Evolutionary conservation across 2,113 vertebrate species (phyloP), one percentile per base, ranked within the genome.

Genomic region (Zapornia atra): DNA sequence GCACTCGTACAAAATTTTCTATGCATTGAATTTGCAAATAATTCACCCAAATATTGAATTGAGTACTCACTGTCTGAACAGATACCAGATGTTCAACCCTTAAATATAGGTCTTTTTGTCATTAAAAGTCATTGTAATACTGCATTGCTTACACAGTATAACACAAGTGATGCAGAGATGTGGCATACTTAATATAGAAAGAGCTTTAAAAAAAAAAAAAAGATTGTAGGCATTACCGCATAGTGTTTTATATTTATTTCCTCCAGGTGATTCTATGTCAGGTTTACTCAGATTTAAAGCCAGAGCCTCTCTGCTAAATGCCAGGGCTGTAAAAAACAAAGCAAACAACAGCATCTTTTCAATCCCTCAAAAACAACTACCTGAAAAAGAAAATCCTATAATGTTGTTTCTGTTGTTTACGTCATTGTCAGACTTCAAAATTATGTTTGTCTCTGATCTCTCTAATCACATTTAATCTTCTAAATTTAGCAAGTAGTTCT

Each of bases 11-110:
- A 59, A 75, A 70, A 86, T 90, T 93, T 81, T 90, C 86, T 89
- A 81, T 87, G 83, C 89, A 94, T 95, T 90, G 84, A 96, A 94
- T 95, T 86, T 91, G 57, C 46, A 96, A 96, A 92, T 96, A 95
- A 89, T 92, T 95, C 77, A 91, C 78, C 53, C 40, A 96, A 95
- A 91, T 95, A 92, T 57, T 86, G 84, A 95, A 91, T 78, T 79
- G 78, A 94, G 80, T 91, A 65, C 73, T 92, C 42, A 83, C 79
- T 70, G 46, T 80, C 78, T 96, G 92, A 96, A 73, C 63, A 90
- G 95, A 94, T 94, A 97, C 86, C 65, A 85, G 72, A 86, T 86
- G 80, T 90, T 91, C 83, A 86, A 53, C n/a, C 63, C 59, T 64
- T 86, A 96, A 93, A 94, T 86, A 71, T 15, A 59, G 48, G 54